Base-by-base conservation (phyloP, 2,797 vertebrate species). In the Phalloptychus januarius region DNA sequence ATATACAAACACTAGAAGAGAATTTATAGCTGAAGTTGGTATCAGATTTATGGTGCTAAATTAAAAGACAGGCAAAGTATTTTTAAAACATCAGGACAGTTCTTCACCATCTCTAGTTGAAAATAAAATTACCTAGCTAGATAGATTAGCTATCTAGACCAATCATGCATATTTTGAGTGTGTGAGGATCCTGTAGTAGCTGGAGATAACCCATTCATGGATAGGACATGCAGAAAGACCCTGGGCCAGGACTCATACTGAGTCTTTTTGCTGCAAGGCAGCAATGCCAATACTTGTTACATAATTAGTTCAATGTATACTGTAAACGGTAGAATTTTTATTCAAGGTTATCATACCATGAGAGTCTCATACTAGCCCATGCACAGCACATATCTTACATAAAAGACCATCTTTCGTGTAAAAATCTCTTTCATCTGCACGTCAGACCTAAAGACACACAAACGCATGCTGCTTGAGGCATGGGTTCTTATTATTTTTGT, bases 401-500 rank as follows among this genome's bases (percentile, higher is more conserved):
- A 16, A 50, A 31, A 56, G 38, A 52, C 15, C 83, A 45, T 81
- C 44, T 85, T 74, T 82, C 8, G 4, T 86, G 79, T 70, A 83
- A 86, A 82, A 70, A 20, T 79, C 50, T 78, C 45, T 45, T 72
- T 87, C 80, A 81, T 71, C 75, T 45, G 72, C 85, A 79, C 71
- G 40, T 76, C 79, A 80, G 76, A 89, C 85, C 83, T 56, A 85
- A 73, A 85, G 42, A 78, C 75, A 76, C 71, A 67, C 74, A 73
- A 73, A 63, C 77, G 70, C 85, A 89, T 86, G 87, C 85, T 20
- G 93, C 93, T 90, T 74, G 83, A 94, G 94, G 94, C 93, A 90
- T 58, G 69, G 72, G 80, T 87, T 88, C 88, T 92, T 93, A 95
- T 94, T 95, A 94, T 96, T 93, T 95, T 93, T 96, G 95, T 96